Conservation (phyloP, 2,797 vertebrate species). For the Micrastur ruficollis region DNA sequence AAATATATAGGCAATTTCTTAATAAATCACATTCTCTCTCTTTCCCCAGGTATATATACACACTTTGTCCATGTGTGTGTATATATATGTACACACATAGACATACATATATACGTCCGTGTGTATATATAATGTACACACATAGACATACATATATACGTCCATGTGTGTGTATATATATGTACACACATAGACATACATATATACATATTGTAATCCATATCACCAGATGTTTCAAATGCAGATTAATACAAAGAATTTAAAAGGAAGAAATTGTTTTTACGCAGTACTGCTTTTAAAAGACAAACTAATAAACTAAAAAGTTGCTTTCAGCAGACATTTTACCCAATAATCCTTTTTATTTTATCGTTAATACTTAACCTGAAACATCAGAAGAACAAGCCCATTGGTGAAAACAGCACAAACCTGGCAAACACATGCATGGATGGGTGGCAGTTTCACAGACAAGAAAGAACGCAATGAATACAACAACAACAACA, state of each 20-base stretch:
- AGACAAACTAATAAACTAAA: not conserved
- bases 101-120: not conserved
- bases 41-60: not conserved
- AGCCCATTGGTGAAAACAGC: slow-evolving; percentile 66
- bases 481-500: slow-evolving; percentile 70
- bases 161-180: not conserved
- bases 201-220: not conserved
- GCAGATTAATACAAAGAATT: not conserved
- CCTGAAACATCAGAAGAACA: slow-evolving; percentile 71
- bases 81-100: not conserved
- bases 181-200: not conserved
- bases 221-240: not conserved
- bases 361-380: slow-evolving; percentile 41
- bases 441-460: slow-evolving; percentile 70
- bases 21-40: not conserved
- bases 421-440: slow-evolving; percentile 80
- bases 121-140: not conserved
- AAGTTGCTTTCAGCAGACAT: slow-evolving; percentile 49
- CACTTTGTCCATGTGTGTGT: not conserved
- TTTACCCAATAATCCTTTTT: slow-evolving; percentile 74
- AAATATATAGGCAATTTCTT: not conserved
- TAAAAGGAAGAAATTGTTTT: not conserved
- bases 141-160: not conserved
- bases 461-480: slow-evolving; percentile 64
- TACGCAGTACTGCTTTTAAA: not conserved